phyloP scores from a whole-genome alignment of 92 coral and sea anemone species.

The Zoanthus gigantus region DNA sequence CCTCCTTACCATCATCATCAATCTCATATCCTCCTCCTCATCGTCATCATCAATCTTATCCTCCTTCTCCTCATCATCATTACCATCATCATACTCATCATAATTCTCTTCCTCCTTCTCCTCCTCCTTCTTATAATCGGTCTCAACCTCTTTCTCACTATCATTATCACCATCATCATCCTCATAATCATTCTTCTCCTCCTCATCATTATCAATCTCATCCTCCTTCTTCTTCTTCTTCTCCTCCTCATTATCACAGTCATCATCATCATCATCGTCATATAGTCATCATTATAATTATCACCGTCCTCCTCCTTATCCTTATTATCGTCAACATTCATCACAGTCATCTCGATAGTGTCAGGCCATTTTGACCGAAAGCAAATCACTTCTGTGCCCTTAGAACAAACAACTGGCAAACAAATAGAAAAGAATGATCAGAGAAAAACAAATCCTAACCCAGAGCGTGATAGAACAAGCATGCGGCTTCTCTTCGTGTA shows the following conservation, averaged over 20 bases:
- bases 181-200: too few species aligned
- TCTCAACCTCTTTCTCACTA: not conserved
- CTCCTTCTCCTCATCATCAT: not conserved
- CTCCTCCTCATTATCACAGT: too few species aligned
- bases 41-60: not conserved
- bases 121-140: not conserved
- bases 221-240: too few species aligned
- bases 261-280: too few species aligned
- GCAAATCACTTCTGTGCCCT: not conserved
- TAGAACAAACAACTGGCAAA: not conserved
- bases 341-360: too few species aligned
- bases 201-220: too few species aligned
- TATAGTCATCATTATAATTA: not conserved
- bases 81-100: not conserved
- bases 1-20: too few species aligned
- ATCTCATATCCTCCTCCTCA: not conserved
- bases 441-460: not conserved
- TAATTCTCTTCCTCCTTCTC: not conserved
- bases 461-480: not conserved
- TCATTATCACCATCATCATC: not conserved
- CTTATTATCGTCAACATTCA: not conserved
- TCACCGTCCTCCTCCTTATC: not conserved
- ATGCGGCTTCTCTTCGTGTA: slow-evolving; percentile 12
- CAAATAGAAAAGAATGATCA: not conserved
- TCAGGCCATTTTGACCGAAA: too few species aligned